Conservation (phyloP, 2,113 vertebrate species). For the Chloropsis hardwickii region DNA sequence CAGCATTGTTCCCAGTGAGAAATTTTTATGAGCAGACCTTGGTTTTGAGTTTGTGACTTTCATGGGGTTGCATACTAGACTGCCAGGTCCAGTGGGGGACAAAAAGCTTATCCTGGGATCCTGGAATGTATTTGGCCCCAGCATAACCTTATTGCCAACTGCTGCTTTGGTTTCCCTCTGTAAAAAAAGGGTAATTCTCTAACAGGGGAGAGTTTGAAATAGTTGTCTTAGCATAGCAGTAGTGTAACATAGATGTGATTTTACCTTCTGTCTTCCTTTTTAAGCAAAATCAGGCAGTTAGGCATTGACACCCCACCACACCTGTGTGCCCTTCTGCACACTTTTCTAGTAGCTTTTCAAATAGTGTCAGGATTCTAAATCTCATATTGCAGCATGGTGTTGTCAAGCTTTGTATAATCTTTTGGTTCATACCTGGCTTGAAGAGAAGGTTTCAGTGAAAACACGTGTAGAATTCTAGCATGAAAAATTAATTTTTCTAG, state of each 20-base stretch:
- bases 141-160: not conserved
- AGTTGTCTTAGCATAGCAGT: not conserved
- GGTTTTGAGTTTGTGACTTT: not conserved
- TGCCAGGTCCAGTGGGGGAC: not conserved
- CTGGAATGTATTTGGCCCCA: not conserved
- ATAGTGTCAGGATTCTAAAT: not conserved
- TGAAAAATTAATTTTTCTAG: not conserved
- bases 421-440: not conserved
- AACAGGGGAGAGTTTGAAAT: not conserved
- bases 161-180: not conserved
- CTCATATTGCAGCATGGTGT: not conserved
- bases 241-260: not conserved
- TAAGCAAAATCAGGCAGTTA: not conserved
- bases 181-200: not conserved
- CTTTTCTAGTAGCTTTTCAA: not conserved
- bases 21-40: not conserved
- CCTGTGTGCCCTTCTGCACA: rapidly evolving
- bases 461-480: not conserved
- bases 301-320: not conserved
- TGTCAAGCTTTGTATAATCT: not conserved
- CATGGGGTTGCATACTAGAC: not conserved
- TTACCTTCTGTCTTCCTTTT: not conserved
- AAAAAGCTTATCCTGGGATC: not conserved
- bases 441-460: not conserved
- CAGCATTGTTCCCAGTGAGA: not conserved